A percentile compares a stretch with the other conserved stretches of the same genome.
Evolutionary conservation across 2,797 vertebrate genomes (phyloP).

Genomic region (Chloroceryle inda): DNA sequence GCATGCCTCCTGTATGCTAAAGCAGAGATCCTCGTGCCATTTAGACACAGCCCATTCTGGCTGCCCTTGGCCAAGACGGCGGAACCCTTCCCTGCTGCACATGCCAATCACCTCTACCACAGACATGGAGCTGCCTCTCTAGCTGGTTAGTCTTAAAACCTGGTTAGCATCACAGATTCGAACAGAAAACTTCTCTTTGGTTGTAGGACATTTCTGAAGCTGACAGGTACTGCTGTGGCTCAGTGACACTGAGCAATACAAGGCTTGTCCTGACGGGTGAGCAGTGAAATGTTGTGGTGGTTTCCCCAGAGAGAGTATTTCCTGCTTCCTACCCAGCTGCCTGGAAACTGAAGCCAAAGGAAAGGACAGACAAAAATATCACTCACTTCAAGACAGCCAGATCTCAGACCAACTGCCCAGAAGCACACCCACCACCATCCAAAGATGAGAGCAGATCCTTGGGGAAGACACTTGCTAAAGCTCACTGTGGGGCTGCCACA

Average conservation of each 20-base stretch:
- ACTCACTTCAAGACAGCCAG: background rate
- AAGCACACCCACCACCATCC: background rate
- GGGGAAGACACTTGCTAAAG: background rate
- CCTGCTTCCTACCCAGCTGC: background rate
- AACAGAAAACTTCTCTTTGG: background rate
- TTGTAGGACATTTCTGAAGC: background rate
- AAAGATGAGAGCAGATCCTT: background rate
- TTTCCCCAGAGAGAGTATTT: background rate
- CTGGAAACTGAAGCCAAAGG: background rate
- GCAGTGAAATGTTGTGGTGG: background rate
- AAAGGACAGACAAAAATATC: background rate
- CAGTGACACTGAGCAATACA: background rate
- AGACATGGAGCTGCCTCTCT: background rate
- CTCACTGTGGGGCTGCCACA: background rate
- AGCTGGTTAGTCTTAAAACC: background rate
- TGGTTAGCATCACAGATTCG: background rate
- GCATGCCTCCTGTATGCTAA: background rate
- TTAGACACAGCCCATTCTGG: background rate
- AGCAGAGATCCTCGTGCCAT: background rate
- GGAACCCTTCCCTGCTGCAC: background rate
- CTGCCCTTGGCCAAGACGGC: fast-evolving
- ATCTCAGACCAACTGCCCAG: background rate
- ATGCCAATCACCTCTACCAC: fast-evolving
- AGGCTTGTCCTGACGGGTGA: background rate
- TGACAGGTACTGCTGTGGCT: background rate